Base-by-base conservation (phyloP, 2,888 invertebrate species). In the Orchesellides sinensis region DNA sequence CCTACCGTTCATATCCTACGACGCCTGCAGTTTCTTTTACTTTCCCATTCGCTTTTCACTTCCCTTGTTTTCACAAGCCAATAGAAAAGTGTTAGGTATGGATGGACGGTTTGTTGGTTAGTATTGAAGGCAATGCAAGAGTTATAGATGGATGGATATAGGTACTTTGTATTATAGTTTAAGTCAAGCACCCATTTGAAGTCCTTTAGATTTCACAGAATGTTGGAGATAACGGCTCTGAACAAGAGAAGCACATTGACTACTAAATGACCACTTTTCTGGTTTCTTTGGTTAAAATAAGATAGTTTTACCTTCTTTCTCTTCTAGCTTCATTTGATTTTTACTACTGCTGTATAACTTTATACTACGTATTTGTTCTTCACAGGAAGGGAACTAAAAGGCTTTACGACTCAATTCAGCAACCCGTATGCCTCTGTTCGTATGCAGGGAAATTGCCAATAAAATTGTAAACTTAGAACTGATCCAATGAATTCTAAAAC, bases 251-350 rank as follows among this genome's bases (percentile, higher is more conserved):
- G 49, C 49, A 17, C 66, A 68, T 47, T 56, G 66, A 69, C 78
- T 69, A 23, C 59, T 69, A 78, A 61, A 78, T 78, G 78, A 78
- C 78, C 78, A 61, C 61, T 49, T 40, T 66, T 65, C 54, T 66
- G 17, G 54, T 54, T 75, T 66, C 27, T 56, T 27, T 61, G 45
- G 25, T 47, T 61, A 56, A 3, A 72, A 72, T 59, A 47, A n/a
- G 19, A 25, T 59, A 47, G 19, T 29, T 47, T 69, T 29, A 32
- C 19, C 19, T 29, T 56, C 56, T 27, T 32, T 61, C 29, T 29
- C 10, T 32, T 32, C 32, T 10, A 32, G 10, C 32, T 6, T 25
- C 47, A 45, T 45, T 40, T 47, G n/a, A 19, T 40, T 47, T 23
- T 14, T 25, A 17, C 25, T 47, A 35, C 35, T 8, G 6, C 59